Conservation (phyloP, 1,140 invertebrate genomes). For the Cotesia glomerata region DNA sequence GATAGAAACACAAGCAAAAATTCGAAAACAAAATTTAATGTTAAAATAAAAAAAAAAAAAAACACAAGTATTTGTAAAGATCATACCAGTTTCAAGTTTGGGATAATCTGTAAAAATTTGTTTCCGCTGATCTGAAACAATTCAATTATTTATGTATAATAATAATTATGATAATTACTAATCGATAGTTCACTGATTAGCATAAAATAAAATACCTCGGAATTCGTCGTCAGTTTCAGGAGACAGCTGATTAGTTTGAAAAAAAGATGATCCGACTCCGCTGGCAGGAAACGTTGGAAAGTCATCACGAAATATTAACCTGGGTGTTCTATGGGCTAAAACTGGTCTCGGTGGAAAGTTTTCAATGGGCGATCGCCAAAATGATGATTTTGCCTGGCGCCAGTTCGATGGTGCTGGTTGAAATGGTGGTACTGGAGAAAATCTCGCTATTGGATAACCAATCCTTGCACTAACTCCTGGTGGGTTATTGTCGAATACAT, state of each 20-base stretch:
- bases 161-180: slow-evolving; percentile 24
- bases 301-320: slow-evolving; percentile 64
- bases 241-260: slow-evolving; percentile 55
- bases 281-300: slow-evolving; percentile 48
- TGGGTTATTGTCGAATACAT: slow-evolving; percentile 39
- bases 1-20: background rate
- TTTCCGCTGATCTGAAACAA: slow-evolving; percentile 59
- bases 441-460: slow-evolving; percentile 40
- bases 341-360: slow-evolving; percentile 49
- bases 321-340: slow-evolving; percentile 63
- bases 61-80: background rate
- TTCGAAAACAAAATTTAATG: background rate
- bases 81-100: slow-evolving; percentile 60
- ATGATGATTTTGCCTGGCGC: slow-evolving; percentile 55
- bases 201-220: slow-evolving; percentile 47
- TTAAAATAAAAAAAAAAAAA: background rate
- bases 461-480: slow-evolving; percentile 38
- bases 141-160: background rate
- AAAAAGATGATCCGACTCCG: slow-evolving; percentile 49
- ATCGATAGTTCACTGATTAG: background rate
- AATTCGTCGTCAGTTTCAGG: slow-evolving; percentile 57
- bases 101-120: slow-evolving; percentile 59
- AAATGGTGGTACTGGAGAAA: slow-evolving; percentile 34
- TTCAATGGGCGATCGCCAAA: slow-evolving; percentile 48
- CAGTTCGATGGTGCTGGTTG: slow-evolving; percentile 39